Percentiles rank a stretch among this genome's conserved stretches.
These are phyloP conservation scores for Hippoglossus stenolepis DNA, from an alignment of 2,113 vertebrate species.

Conservation along the genomic window DNA sequence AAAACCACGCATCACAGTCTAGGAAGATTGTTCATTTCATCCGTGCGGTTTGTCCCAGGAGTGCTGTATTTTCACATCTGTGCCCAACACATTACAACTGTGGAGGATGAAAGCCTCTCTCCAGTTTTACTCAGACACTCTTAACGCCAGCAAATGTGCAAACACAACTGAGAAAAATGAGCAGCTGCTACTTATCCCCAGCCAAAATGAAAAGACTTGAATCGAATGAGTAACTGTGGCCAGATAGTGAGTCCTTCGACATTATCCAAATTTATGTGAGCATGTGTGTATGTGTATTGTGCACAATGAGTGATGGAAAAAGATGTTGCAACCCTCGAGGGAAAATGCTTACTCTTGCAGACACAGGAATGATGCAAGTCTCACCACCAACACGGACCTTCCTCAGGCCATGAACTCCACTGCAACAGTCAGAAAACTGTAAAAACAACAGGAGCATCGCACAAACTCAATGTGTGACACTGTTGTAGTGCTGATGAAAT, in stretches of 20 bases:
- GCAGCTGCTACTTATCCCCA: constrained; percentile 38
- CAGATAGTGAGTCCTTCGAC: constrained; percentile 12
- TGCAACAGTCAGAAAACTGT: constrained; percentile 14
- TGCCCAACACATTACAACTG: constrained; percentile 45
- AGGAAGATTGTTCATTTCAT: constrained; percentile 53
- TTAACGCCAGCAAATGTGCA: constrained; percentile 56
- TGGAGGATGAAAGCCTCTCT: constrained; percentile 61
- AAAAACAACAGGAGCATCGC: constrained; percentile 26
- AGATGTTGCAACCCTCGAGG: constrained; percentile 51
- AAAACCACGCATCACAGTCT: constrained; percentile 43
- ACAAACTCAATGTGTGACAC: constrained; percentile 2
- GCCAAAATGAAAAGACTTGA: constrained; percentile 26
- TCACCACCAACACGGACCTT: constrained; percentile 39
- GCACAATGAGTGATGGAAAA: constrained; percentile 11
- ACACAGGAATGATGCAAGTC: constrained; percentile 60
- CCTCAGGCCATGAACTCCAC: constrained; percentile 23
- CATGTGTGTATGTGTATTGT: constrained; percentile 10
- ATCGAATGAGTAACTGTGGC: constrained; percentile 38
- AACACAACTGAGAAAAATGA: constrained; percentile 67
- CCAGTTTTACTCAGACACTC: constrained; percentile 50
- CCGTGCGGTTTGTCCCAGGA: constrained; percentile 51
- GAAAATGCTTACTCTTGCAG: constrained; percentile 51
- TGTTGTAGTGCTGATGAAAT: constrained; percentile 40
- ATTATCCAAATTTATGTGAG: constrained; percentile 22
- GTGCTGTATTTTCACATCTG: constrained; percentile 56